Evolutionary conservation across 2,797 vertebrate genomes (phyloP).

Genomic region (Rhyacichthys aspro): DNA sequence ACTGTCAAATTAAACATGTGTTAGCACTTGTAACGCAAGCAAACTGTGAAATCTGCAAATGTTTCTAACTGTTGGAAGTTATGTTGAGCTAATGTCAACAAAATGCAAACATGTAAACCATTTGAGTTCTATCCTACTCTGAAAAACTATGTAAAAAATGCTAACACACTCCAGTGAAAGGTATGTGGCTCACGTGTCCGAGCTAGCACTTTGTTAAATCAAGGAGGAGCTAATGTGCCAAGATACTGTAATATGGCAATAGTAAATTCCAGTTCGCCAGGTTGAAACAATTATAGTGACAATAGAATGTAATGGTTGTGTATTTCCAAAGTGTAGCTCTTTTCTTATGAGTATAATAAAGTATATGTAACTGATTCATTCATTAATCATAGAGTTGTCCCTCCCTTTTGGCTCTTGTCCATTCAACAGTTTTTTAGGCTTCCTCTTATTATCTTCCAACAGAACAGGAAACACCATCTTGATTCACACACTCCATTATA

Average conservation of each 20-base stretch:
- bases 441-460: conserved; percentile 20
- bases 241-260: too few species aligned
- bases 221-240: too few species aligned
- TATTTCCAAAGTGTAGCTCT: too few species aligned
- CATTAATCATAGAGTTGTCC: conserved; percentile 11
- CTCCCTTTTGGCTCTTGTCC: conserved; percentile 20
- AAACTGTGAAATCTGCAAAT: neutral
- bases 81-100: neutral
- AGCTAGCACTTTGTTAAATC: neutral
- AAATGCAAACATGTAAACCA: conserved; percentile 3
- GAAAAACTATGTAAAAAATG: neutral
- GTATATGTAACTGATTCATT: conserved; percentile 17
- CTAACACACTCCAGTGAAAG: neutral
- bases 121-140: neutral
- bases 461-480: conserved; percentile 6
- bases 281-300: too few species aligned
- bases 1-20: neutral
- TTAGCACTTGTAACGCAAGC: neutral
- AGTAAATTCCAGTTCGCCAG: too few species aligned
- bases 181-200: neutral
- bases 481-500: neutral
- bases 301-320: too few species aligned
- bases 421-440: conserved; percentile 8
- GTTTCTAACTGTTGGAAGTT: neutral
- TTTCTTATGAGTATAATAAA: conserved; percentile 11